Conservation (phyloP, 2,888 invertebrate species). For the Apodemia mormo region DNA sequence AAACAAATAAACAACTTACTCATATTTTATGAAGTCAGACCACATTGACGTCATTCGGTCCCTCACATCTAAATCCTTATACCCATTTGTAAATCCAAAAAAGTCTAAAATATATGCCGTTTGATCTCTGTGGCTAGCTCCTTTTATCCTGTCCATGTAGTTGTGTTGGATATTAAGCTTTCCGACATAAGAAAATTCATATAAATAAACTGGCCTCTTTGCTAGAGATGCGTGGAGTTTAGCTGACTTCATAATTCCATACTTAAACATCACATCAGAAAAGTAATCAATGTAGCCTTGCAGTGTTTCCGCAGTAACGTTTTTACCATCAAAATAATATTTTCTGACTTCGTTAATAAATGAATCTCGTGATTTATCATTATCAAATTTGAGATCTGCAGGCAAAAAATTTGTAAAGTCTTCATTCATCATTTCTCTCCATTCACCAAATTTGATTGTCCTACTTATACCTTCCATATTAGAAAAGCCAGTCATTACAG, state of each 20-base stretch:
- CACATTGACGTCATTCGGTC: constrained; percentile 68
- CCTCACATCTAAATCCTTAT: constrained; percentile 60
- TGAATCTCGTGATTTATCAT: constrained; percentile 45
- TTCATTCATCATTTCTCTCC: constrained; percentile 66
- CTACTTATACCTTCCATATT: constrained; percentile 74
- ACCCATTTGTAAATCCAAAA: constrained; percentile 52
- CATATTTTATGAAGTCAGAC: constrained; percentile 66
- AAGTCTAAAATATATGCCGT: constrained; percentile 68
- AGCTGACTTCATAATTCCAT: constrained; percentile 62
- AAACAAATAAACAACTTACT: constrained; percentile 50
- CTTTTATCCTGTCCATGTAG: constrained; percentile 61
- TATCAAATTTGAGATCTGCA: constrained; percentile 57
- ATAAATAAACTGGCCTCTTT: constrained; percentile 55
- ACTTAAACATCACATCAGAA: constrained; percentile 71
- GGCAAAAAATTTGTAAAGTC: constrained; percentile 65
- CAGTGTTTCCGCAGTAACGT: constrained; percentile 50
- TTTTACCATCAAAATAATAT: constrained; percentile 59
- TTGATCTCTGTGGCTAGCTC: constrained; percentile 73
- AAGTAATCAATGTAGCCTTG: constrained; percentile 65
- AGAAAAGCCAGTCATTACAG: constrained; percentile 62
- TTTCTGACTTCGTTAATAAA: constrained; percentile 51
- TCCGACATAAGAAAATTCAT: constrained; percentile 68
- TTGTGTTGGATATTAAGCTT: constrained; percentile 58
- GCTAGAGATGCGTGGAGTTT: constrained; percentile 53
- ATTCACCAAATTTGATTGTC: constrained; percentile 55